Evolutionary conservation across 1,140 invertebrate species (phyloP), one percentile per base, ranked within the genome.

Genomic region (Drosophila pandora): DNA sequence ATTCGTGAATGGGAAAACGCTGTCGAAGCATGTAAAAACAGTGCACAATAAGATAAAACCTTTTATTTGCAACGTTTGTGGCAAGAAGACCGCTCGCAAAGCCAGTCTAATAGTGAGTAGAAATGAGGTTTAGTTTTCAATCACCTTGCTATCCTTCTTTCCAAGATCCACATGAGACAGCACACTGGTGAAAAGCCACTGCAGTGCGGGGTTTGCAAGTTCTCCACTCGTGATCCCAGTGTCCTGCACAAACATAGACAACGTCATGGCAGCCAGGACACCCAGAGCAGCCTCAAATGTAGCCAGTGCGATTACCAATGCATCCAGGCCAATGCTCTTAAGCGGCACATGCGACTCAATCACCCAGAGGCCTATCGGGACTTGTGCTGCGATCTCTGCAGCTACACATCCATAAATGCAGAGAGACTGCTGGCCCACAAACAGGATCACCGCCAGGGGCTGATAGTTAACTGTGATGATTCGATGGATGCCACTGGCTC

Each of bases 21-120:
- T 97, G 5, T 95, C 95, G 50, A 95, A 95, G 88, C 96, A 97
- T 65, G 94, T 96, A 9, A 94, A 96, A 88, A 94, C 94, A 1
- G 96, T 97, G 1, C 96, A 97, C 83, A 95, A 95, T 25, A 95
- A 96, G 82, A 91, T 96, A 13, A 95, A 96, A 72, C 95, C 95
- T 0, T 96, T 95, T 74, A 94, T 95, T 32, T 97, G 96, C 78
- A 94, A 94, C 62, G 95, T 95, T 56, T 97, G 96, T 89, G 95
- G 95, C 7, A 95, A 96, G 79, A 94, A 95, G 53, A 94, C 94
- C 45, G 94, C 95, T 1, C 92, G 94, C 28, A 95, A 95, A 82
- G 94, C 94, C 2, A 95, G 94, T 92, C 79, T 96, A 10, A 93
- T 95, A 73, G 94, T 93, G 91, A 95, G 81, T 95, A 37, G 1